A percentile compares a stretch with the other conserved stretches of the same genome.
These are phyloP conservation scores for Parnassius glacialis DNA, from an alignment of 2,888 invertebrate genomes.

Conservation along the genomic window DNA sequence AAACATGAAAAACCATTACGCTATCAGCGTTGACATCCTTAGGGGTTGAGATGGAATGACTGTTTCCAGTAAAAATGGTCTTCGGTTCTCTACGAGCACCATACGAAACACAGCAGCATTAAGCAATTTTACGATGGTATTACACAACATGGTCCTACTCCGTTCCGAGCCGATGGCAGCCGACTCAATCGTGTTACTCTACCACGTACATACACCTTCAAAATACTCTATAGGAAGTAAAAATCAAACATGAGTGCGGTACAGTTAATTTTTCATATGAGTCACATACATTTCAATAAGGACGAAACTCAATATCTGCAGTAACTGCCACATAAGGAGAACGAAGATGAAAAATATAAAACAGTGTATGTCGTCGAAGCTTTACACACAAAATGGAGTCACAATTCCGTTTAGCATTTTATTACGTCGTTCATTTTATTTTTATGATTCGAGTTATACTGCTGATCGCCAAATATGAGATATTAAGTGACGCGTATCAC, in stretches of 20 bases:
- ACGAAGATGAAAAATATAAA: slow-evolving; percentile 35
- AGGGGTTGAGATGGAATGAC: too few relatives aligned
- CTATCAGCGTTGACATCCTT: too few relatives aligned
- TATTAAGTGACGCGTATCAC: neutral
- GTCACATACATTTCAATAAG: slow-evolving; percentile 1
- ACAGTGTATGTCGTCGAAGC: slow-evolving; percentile 32
- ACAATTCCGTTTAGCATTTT: slow-evolving; percentile 47
- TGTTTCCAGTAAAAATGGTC: too few relatives aligned
- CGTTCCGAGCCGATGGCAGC: too few relatives aligned
- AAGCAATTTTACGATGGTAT: too few relatives aligned
- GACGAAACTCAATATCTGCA: neutral
- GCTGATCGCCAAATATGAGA: slow-evolving; percentile 25
- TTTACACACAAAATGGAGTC: slow-evolving; percentile 50
- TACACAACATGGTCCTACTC: too few relatives aligned
- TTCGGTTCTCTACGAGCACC: too few relatives aligned
- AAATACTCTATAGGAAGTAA: neutral
- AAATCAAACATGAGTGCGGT: neutral
- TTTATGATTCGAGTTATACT: slow-evolving; percentile 49
- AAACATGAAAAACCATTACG: too few relatives aligned
- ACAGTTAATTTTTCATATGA: neutral
- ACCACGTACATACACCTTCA: too few relatives aligned
- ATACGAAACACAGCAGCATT: too few relatives aligned
- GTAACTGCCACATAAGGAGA: slow-evolving; percentile 37
- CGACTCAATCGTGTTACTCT: too few relatives aligned
- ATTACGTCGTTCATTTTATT: slow-evolving; percentile 51